Conservation (phyloP, 1,140 invertebrate species). For the Bradynema listronoti region DNA sequence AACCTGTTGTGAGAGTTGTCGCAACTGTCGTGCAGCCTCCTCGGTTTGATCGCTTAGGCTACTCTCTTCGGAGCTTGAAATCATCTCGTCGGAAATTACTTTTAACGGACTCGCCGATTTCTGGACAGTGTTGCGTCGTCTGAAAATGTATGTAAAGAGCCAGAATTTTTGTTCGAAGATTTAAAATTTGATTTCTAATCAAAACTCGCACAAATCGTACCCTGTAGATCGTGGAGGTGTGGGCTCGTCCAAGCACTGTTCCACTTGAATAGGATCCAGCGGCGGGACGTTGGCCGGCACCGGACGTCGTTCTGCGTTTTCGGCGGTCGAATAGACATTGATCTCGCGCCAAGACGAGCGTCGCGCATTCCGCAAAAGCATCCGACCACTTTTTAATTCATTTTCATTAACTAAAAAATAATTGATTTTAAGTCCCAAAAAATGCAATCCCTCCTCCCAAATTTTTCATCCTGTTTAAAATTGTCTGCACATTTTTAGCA, state of each 20-base stretch:
- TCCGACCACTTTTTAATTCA: too few relatives aligned
- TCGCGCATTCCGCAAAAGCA: too few relatives aligned
- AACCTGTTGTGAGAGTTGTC: background rate
- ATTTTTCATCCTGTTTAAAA: too few relatives aligned
- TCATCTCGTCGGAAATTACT: background rate
- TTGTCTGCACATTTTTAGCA: too few relatives aligned
- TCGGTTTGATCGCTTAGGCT: background rate
- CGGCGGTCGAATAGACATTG: too few relatives aligned
- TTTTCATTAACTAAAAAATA: too few relatives aligned
- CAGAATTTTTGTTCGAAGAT: background rate
- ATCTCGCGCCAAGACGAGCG: too few relatives aligned
- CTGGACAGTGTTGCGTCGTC: background rate
- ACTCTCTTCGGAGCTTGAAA: slow-evolving; percentile 3
- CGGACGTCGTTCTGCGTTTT: background rate
- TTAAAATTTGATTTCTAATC: background rate
- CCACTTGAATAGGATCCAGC: background rate
- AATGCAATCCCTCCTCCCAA: too few relatives aligned
- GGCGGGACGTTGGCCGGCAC: slow-evolving; percentile 1
- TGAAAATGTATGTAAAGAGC: background rate
- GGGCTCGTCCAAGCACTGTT: background rate
- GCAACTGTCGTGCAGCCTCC: background rate
- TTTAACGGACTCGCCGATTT: background rate
- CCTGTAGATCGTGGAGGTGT: background rate
- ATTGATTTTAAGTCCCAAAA: too few relatives aligned
- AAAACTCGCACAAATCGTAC: background rate